Base-by-base conservation (phyloP, 2,797 vertebrate species). In the Anas capensis region DNA sequence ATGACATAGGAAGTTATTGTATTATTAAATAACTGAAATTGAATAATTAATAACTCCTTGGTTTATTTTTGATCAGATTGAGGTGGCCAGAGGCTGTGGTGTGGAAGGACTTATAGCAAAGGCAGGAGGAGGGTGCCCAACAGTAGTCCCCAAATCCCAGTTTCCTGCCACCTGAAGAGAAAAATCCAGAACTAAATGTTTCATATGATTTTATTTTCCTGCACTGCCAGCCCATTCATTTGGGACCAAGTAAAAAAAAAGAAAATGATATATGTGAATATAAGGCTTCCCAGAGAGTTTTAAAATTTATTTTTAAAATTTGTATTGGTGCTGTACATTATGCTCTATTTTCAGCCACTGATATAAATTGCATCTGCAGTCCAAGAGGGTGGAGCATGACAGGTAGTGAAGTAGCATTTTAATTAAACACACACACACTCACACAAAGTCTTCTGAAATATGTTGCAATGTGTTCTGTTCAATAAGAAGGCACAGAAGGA, bases 281-380 rank as follows among this genome's bases (percentile, higher is more conserved):
- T 34, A 76, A 82, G 36, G 31, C 53, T 90, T 96, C 40, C 78
- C 44, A 72, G 53, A 78, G 68, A 93, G 33, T 91, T 82, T 88
- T 86, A 77, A 92, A 93, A 88, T 84, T 49, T 91, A 83, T 89
- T 93, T 95, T 81, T 11, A 38, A 92, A 84, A 68, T 61, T 82
- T 90, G 14, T 88, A 46, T 77, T 71, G 42, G 5, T 70, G 46
- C 36, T 71, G 20, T 75, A 71, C 33, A 48, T 84, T 84, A 79
- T 57, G 20, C 11, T 42, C 72, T 7, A 0, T 68, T 90, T 68
- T 87, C 80, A 86, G 36, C 15, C 36, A 51, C 38, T 49, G 36
- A 84, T 84, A 86, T 29, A 80, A 73, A 93, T 84, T 46, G 11
- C 71, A 82, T 44, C 73, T 88, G 53, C 33, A 68, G 60, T 82